A percentile compares a stretch with the other conserved stretches of the same genome.
Evolutionary conservation across 1,140 invertebrate species (phyloP).

Genomic region (Aphelenchoides fujianensis): DNA sequence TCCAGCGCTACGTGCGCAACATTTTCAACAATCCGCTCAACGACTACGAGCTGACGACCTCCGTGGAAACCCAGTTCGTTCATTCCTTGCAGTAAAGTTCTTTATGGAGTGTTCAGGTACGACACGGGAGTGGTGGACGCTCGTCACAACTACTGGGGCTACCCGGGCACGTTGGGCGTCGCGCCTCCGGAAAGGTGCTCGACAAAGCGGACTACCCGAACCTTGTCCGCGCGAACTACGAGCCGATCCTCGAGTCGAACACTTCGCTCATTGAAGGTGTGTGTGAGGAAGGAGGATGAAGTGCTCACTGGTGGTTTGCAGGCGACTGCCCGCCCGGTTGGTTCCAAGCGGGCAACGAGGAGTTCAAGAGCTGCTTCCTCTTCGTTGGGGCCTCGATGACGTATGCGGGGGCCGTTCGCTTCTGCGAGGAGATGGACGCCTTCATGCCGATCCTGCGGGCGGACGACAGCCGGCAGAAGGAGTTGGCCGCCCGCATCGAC

Average conservation of each 20-base stretch:
- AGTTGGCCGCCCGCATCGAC: conserved; percentile 51
- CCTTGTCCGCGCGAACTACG: conserved; percentile 79
- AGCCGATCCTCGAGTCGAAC: conserved; percentile 83
- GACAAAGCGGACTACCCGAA: conserved; percentile 80
- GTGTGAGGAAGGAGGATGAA: not conserved
- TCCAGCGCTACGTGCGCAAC: conserved; percentile 87
- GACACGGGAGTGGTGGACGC: conserved; percentile 83
- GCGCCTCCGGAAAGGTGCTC: conserved; percentile 77
- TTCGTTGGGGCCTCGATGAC: conserved; percentile 91
- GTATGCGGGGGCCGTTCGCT: conserved; percentile 79
- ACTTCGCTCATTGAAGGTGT: conserved; percentile 68
- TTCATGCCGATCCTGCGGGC: conserved; percentile 56
- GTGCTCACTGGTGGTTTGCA: conserved; percentile 65
- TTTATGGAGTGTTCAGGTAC: conserved; percentile 59
- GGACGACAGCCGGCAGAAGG: conserved; percentile 50
- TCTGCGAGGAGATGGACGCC: conserved; percentile 71
- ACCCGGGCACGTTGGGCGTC: conserved; percentile 81
- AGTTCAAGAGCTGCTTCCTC: conserved; percentile 82
- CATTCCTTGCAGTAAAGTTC: conserved; percentile 21
- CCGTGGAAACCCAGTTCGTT: conserved; percentile 84
- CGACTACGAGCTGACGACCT: conserved; percentile 90
- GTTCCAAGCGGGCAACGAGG: conserved; percentile 65
- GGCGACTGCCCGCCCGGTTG: conserved; percentile 93
- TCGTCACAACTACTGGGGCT: conserved; percentile 93
- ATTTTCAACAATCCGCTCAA: conserved; percentile 93